Percentiles rank a stretch among this genome's conserved stretches.
These are phyloP conservation scores for Dermochelys coriacea DNA, from an alignment of 2,797 vertebrate genomes.

Conservation along the genomic window DNA sequence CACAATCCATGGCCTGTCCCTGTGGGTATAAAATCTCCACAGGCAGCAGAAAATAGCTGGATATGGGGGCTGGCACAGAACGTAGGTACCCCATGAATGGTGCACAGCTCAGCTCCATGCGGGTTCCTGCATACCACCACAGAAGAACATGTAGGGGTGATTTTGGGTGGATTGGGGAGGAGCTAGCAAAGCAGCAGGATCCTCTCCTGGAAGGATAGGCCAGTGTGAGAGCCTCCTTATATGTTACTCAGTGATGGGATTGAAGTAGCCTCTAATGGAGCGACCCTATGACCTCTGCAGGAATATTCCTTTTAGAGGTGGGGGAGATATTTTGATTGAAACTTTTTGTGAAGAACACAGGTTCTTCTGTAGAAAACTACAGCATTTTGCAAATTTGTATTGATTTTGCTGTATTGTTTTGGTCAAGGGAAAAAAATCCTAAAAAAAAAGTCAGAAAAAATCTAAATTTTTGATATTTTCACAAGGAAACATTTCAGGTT, in stretches of 20 bases:
- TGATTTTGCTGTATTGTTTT: background rate
- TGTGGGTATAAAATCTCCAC: background rate
- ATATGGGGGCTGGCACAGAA: background rate
- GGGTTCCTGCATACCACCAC: background rate
- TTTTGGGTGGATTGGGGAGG: too few species aligned
- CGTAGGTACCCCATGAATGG: background rate
- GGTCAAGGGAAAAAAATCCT: background rate
- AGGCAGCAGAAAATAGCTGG: background rate
- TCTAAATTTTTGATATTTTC: background rate
- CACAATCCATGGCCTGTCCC: background rate
- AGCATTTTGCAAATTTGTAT: background rate
- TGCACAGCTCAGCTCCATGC: background rate
- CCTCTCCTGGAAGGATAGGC: background rate
- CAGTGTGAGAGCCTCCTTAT: background rate
- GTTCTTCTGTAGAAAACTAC: background rate
- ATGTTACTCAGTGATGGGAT: rapidly evolving
- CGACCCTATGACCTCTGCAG: background rate
- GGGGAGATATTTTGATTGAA: background rate
- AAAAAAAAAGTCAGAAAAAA: background rate
- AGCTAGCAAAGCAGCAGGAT: background rate
- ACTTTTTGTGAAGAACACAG: background rate
- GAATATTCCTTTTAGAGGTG: background rate
- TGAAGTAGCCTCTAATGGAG: background rate
- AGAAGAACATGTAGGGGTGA: background rate
- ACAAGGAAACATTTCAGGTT: background rate